Base-by-base conservation (phyloP, 2,888 invertebrate genomes). In the Drosophila tanythrix region DNA sequence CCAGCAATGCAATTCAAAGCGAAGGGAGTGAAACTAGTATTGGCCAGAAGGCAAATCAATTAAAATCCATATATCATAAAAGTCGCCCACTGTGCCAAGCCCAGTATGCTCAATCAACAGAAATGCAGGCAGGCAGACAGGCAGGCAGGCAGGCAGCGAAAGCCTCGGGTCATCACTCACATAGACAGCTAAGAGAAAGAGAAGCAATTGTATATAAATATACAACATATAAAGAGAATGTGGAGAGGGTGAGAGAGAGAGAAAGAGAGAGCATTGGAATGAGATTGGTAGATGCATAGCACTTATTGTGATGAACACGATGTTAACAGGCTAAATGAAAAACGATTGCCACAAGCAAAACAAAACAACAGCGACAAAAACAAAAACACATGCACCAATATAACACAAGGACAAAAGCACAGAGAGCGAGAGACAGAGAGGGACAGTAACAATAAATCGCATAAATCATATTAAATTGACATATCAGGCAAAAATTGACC, bases 381-480 rank as follows among this genome's bases (percentile, higher is more conserved):
- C 63, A 65, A 38, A 76, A 51, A 63, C 56, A 70, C 27, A 77
- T 33, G 53, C 31, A 66, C 69, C 67, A 55, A 57, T 21, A 43
- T 21, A 57, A 53, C 51, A 76, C 52, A 69, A 35, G 31, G 27
- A 59, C 35, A 43, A 15, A 10, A 52, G 38, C n/a, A 40, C 25
- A 55, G n/a, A 65, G 2, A 58, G 50, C 75, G 2, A 43, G 18
- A 31, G 4, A 18, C 7, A 31, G 25, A 53, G 36, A 75, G 74
- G 55, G 63, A 36, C 68, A 81, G 84, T 83, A 81, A 87, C 83
- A 87, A 87, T 89, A 89, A 85, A 87, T 83, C 89, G 81, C 87
- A 87, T 87, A 87, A 87, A 87, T 87, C 87, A 87, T 87, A 89
- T 83, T 87, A 87, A 87, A 87, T 87, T 87, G 87, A 89, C 87